Percentiles rank a stretch among this genome's conserved stretches.
Evolutionary conservation across 2,113 vertebrate genomes (phyloP).

Genomic region (Lota lota): DNA sequence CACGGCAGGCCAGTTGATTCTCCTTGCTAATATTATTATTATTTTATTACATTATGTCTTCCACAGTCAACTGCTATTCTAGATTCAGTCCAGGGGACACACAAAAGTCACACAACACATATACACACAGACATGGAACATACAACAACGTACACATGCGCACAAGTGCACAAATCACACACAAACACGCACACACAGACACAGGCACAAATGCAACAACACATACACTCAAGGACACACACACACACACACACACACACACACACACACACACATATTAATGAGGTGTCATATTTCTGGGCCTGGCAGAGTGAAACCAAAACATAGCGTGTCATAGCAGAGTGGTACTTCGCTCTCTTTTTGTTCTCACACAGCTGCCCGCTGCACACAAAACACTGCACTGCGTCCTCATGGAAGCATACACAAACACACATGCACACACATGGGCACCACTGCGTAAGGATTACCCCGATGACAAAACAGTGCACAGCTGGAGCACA

Average conservation of each 20-base stretch:
- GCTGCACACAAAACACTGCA: too few relatives aligned
- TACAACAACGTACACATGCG: constrained; percentile 24
- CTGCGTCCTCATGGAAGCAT: background rate
- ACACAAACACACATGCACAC: background rate
- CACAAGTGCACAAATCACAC: constrained; percentile 12
- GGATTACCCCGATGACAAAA: too few relatives aligned
- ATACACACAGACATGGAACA: background rate
- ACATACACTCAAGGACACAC: background rate
- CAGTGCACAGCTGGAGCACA: too few relatives aligned
- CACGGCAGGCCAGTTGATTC: constrained; percentile 47
- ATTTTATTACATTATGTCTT: constrained; percentile 67
- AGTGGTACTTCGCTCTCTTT: constrained; percentile 5
- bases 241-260: constrained; percentile 1
- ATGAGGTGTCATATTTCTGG: constrained; percentile 36
- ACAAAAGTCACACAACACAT: constrained; percentile 20
- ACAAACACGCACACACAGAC: constrained; percentile 1
- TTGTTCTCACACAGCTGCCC: too few relatives aligned
- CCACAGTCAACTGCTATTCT: constrained; percentile 52
- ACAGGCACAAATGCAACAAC: background rate
- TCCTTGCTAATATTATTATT: constrained; percentile 45
- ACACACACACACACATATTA: background rate
- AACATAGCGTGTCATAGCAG: constrained; percentile 35
- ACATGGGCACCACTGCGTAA: background rate
- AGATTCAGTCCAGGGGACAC: constrained; percentile 41
- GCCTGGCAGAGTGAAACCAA: constrained; percentile 37